These are phyloP conservation scores for Dinoponera quadriceps DNA, from an alignment of 1,140 invertebrate genomes.

Conservation along the genomic window DNA sequence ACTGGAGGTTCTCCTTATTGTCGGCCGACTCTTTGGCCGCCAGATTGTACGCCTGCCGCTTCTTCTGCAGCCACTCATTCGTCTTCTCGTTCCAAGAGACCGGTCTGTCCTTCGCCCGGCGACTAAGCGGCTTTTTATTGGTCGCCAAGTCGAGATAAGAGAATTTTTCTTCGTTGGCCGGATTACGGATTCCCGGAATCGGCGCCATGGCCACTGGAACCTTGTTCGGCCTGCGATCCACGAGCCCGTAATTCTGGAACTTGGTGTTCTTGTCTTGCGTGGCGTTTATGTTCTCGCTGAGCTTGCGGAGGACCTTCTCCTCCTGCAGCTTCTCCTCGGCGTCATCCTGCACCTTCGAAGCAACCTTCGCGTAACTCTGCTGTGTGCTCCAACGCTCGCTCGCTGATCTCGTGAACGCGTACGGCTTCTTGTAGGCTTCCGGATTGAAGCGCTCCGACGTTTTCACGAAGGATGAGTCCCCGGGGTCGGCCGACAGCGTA, in stretches of 20 bases:
- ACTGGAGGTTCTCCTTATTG: constrained; percentile 77
- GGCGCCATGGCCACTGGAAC: background rate
- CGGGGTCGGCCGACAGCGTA: constrained; percentile 81
- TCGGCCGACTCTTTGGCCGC: constrained; percentile 67
- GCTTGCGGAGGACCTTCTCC: constrained; percentile 76
- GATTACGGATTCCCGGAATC: constrained; percentile 45
- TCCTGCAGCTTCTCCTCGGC: constrained; percentile 62
- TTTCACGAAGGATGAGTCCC: constrained; percentile 78
- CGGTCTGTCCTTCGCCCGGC: constrained; percentile 74
- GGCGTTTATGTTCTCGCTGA: constrained; percentile 80
- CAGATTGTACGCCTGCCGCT: constrained; percentile 80
- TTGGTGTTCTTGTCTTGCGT: constrained; percentile 78
- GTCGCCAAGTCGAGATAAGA: constrained; percentile 75
- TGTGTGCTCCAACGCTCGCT: constrained; percentile 70
- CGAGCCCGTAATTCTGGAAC: constrained; percentile 82
- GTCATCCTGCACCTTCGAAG: background rate
- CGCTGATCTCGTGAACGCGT: constrained; percentile 77
- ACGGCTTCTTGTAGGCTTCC: constrained; percentile 77
- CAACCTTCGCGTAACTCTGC: background rate
- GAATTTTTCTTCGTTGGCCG: constrained; percentile 63
- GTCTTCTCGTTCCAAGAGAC: constrained; percentile 81
- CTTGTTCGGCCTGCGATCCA: constrained; percentile 68
- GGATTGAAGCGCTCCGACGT: constrained; percentile 82
- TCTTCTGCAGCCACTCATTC: constrained; percentile 81
- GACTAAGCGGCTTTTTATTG: constrained; percentile 25